Evolutionary conservation across 2,888 invertebrate species (phyloP).

Genomic region (Drosophila emarginata): DNA sequence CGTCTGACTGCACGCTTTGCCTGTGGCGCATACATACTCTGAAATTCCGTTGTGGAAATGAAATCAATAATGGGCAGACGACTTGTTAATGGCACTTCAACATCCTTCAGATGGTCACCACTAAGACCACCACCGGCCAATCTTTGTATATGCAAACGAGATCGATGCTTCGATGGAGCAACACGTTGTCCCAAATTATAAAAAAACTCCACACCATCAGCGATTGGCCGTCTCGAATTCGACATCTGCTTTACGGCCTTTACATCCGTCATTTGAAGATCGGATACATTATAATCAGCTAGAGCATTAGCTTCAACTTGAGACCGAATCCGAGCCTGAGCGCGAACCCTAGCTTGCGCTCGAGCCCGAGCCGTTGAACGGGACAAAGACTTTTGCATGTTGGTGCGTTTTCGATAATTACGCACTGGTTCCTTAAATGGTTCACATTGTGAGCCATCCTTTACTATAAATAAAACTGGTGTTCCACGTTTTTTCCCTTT

Average conservation of each 20-base stretch:
- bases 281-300: neutral
- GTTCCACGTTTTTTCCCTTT: neutral
- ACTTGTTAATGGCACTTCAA: constrained; percentile 53
- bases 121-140: neutral
- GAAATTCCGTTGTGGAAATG: constrained; percentile 62
- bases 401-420: neutral
- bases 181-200: constrained; percentile 24
- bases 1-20: constrained; percentile 1
- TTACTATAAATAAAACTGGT: constrained; percentile 22
- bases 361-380: neutral
- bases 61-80: constrained; percentile 67
- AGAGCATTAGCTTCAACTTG: neutral
- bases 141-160: neutral
- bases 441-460: neutral
- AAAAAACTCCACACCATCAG: constrained; percentile 34
- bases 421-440: neutral
- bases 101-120: constrained; percentile 3
- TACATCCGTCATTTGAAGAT: neutral
- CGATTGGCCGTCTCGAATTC: neutral
- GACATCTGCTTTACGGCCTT: no score
- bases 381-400: neutral
- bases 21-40: constrained; percentile 25
- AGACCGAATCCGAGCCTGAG: neutral
- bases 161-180: neutral
- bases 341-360: no score